Base-by-base conservation (phyloP, 2,113 vertebrate genomes). In the Atlantisia rogersi region DNA sequence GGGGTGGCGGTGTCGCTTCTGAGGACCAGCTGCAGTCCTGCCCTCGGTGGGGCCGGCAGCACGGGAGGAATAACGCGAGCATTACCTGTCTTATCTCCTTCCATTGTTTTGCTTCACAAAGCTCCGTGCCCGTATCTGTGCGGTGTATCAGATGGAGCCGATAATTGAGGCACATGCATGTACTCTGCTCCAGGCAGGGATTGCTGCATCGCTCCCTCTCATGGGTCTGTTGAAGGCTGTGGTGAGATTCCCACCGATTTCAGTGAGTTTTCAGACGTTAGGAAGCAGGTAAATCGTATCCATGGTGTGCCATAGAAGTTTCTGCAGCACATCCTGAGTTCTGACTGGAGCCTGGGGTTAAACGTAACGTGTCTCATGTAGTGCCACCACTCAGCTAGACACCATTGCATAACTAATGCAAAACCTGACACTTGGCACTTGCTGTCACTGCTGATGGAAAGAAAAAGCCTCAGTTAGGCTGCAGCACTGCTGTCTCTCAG, bases 91-190 rank as follows among this genome's bases (percentile, higher is more conserved):
- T 90, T 87, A 94, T 87, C 94, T 81, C 39, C 1, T 71, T 26
- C 70, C 85, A 12, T n/a, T 90, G 78, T 94, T 95, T 37, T 76
- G 81, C 37, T 92, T 80, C 82, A 82, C 85, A 69, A 74, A 88
- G 90, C 75, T 40, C 12, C 63, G 78, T n/a, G 26, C 53, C 1
- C 5, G 0, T 92, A 92, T 88, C 95, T 92, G 5, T 42, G 77
- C 25, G 63, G 90, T 91, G 37, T 16, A 87, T 87, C 89, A 91
- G 92, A 94, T 82, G 85, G 28, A 15, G 37, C 10, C 68, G 22
- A 24, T 87, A 62, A 76, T 18, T 69, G 62, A 88, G 56, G 60
- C 76, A 55, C 76, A 17, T 20, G 40, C 25, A 5, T 40, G 25
- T 69, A 76, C 50, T 46, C 82, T 7, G 4, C 44, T 82, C 74